Percentiles rank a stretch among this genome's conserved stretches.
Evolutionary conservation across 2,797 vertebrate genomes (phyloP).

Genomic region (Linurgus olivaceus): DNA sequence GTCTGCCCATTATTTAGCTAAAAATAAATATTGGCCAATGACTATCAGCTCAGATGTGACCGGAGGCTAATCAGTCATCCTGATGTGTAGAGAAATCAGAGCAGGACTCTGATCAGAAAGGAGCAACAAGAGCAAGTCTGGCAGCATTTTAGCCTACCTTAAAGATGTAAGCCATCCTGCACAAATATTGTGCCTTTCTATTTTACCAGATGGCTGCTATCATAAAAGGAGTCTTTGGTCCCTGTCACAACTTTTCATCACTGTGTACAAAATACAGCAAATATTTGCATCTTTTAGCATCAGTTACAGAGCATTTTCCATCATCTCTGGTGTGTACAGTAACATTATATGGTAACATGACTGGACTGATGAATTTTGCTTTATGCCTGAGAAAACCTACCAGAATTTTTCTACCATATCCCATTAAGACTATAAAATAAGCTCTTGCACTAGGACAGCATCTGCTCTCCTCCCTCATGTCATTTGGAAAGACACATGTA

Average conservation of each 20-base stretch:
- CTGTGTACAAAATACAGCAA: conserved; percentile 44
- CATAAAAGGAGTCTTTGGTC: conserved; percentile 31
- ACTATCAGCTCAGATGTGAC: neutral
- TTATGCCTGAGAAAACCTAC: neutral
- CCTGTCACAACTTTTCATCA: conserved; percentile 41
- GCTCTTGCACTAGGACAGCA: neutral
- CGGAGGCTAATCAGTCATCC: neutral
- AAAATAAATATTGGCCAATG: neutral
- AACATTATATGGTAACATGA: neutral
- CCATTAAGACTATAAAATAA: neutral
- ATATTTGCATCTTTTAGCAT: conserved; percentile 50
- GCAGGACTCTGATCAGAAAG: conserved; percentile 7
- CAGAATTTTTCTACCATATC: neutral
- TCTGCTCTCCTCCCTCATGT: neutral
- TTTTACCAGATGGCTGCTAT: conserved; percentile 44
- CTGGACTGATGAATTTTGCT: neutral
- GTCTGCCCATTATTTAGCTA: neutral
- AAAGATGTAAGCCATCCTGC: conserved; percentile 18
- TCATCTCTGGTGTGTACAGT: neutral
- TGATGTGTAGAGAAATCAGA: neutral
- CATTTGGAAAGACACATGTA: neutral
- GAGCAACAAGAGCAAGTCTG: conserved; percentile 15
- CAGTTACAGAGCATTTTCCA: conserved; percentile 21
- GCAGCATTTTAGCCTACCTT: conserved; percentile 34
- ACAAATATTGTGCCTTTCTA: conserved; percentile 20